phyloP scores from a whole-genome alignment of 2,888 invertebrate genomes.

The Volucella inanis region DNA sequence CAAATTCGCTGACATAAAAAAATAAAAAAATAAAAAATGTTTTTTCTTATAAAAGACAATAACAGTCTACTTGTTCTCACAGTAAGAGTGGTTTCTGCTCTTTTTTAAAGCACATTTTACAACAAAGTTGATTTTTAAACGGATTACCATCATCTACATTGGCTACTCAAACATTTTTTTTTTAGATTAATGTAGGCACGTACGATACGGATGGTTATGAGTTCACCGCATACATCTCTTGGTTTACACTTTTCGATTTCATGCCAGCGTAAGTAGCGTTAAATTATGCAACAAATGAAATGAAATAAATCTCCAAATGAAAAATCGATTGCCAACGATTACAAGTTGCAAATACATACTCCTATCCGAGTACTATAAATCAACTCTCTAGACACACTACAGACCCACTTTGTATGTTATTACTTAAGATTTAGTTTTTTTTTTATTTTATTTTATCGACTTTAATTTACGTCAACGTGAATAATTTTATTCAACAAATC shows the following conservation, averaged over 20 bases:
- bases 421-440: neutral
- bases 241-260: slow-evolving; percentile 15
- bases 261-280: slow-evolving; percentile 10
- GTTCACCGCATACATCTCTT: neutral
- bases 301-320: slow-evolving; percentile 6
- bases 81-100: too few relatives aligned
- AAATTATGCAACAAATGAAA: slow-evolving; percentile 22
- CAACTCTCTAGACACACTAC: neutral
- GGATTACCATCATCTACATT: too few relatives aligned
- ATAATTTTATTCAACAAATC: slow-evolving; percentile 4
- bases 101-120: too few relatives aligned
- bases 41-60: too few relatives aligned
- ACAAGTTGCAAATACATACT: slow-evolving; percentile 6
- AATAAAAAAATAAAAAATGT: too few relatives aligned
- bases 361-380: neutral
- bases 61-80: too few relatives aligned
- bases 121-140: too few relatives aligned
- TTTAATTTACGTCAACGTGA: neutral
- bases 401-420: too few relatives aligned
- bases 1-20: too few relatives aligned
- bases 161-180: too few relatives aligned
- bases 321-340: slow-evolving; percentile 35
- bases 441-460: slow-evolving; percentile 1
- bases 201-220: neutral
- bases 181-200: neutral